Base-by-base conservation (phyloP, 2,888 invertebrate genomes). In the Phragmatobia fuliginosa region DNA sequence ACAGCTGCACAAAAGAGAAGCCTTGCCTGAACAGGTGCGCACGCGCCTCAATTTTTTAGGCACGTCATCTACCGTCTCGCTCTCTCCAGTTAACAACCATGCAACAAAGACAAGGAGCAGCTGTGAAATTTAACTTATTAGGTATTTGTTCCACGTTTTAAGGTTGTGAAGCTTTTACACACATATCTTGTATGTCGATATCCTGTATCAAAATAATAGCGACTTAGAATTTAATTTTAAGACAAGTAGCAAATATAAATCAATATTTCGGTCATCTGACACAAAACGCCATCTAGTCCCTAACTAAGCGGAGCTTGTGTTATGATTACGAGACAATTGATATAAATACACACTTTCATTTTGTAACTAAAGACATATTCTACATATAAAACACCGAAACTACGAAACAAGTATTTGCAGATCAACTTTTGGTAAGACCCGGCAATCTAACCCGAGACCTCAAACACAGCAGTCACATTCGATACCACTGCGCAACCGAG, bases 11-110 rank as follows among this genome's bases (percentile, higher is more conserved):
- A 56, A 56, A 56, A 28, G 68, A 79, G 76, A 69, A 68, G 81
- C 79, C 76, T 77, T 78, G 78, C 76, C 77, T 72, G 76, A 88
- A 89, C 92, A 92, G 92, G 92, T 92, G 92, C 86, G 86, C 89
- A 87, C 91, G 88, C 85, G 91, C 85, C 88, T 79, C 76, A 62
- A 66, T 80, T 80, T 80, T 80, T 77, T 38, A 11, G 38, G 38
- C 14, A 73, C 71, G 61, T 65, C 60, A 25, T 67, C 75, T 58
- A 3, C 79, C 76, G 62, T 85, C 87, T 82, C 82, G 58, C 79
- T 87, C 75, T 63, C 79, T 64, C 78, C 63, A 70, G 82, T 28
- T 77, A 84, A 80, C 66, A 67, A 73, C 72, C 68, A 75, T 73
- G 73, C 67, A 69, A 72, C 28, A n/a, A 28, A 74, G 70, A 71